phyloP scores from a whole-genome alignment of 2,797 vertebrate species.

The Lepus oiostolus region DNA sequence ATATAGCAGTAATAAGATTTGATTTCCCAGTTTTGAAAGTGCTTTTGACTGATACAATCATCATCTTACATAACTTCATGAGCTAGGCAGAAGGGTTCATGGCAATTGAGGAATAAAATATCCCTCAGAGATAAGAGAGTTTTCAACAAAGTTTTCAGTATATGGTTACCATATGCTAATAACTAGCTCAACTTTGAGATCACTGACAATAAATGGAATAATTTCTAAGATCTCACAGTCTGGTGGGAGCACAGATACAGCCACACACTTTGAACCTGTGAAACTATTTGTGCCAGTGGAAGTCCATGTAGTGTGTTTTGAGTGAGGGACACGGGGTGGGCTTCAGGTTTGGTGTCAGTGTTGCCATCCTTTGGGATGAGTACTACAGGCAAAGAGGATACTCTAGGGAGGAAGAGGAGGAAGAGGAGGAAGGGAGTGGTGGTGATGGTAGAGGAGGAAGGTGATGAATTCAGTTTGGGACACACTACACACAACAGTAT shows the following conservation, averaged over 20 bases:
- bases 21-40: slow-evolving; percentile 14
- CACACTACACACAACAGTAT: neutral
- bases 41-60: slow-evolving; percentile 4
- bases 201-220: neutral
- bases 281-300: neutral
- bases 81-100: neutral
- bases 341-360: neutral
- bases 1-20: neutral
- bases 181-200: neutral
- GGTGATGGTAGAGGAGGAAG: neutral
- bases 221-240: neutral
- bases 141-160: neutral
- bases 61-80: neutral
- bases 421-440: neutral
- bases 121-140: neutral
- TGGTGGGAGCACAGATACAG: neutral
- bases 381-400: neutral
- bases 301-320: neutral
- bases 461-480: neutral
- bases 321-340: neutral
- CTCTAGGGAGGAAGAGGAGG: neutral
- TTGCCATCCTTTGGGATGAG: neutral
- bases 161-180: neutral
- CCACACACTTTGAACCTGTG: neutral
- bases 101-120: neutral